Evolutionary conservation across 2,888 invertebrate genomes (phyloP), one percentile per base, ranked within the genome.

Genomic region (Microctonus brassicae): DNA sequence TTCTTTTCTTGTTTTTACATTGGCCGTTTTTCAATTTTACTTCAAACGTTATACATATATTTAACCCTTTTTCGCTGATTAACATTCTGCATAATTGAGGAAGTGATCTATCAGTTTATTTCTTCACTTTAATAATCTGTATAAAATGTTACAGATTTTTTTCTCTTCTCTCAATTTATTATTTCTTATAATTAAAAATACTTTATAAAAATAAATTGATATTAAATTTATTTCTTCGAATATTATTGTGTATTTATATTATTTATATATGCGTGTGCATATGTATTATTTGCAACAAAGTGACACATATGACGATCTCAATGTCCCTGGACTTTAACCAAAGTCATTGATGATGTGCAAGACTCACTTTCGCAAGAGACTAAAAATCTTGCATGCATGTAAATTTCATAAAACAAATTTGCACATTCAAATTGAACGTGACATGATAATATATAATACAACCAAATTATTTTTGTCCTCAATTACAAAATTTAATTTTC

Each of bases 291-390:
- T 29, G 39, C 60, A 33, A 20, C n/a, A 36, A 61, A 69, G 61
- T 69, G 33, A 57, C 52, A 47, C n/a, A n/a, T 1, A n/a, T n/a
- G 13, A 39, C 39, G 5, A 39, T 6, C 33, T 34, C 60, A 60
- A 13, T 29, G 68, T 42, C 68, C 60, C 52, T 52, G 68, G 68
- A 61, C 60, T 68, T 39, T 47, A 47, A 68, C 68, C 52, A 68
- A 42, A 68, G 52, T 64, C 64, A 52, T 34, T 53, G 9, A 34
- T 36, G 11, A 34, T 36, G 11, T n/a, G n/a, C n/a, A n/a, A n/a
- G n/a, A n/a, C n/a, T n/a, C n/a, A n/a, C n/a, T n/a, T n/a, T n/a
- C n/a, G n/a, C n/a, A n/a, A n/a, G n/a, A n/a, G n/a, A n/a, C n/a
- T n/a, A n/a, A n/a, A n/a, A n/a, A n/a, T n/a, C n/a, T n/a, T n/a